Conservation (phyloP, 2,888 invertebrate genomes). For the Lithodes maja region DNA sequence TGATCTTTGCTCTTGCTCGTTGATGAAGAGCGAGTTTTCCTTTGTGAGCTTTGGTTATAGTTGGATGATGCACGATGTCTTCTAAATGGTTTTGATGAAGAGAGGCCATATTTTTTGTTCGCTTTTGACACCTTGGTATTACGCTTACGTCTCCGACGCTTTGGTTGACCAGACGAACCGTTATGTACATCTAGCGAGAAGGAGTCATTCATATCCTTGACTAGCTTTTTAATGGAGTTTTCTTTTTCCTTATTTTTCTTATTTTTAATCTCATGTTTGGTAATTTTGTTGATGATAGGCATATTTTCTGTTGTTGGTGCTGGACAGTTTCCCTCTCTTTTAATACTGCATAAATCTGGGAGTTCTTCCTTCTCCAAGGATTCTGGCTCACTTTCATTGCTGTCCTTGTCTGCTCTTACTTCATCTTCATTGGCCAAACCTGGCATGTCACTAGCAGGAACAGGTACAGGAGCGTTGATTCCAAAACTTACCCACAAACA, state of each 20-base stretch:
- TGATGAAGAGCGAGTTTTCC: neutral
- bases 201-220: slow-evolving; percentile 5
- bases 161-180: too few species aligned
- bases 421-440: neutral
- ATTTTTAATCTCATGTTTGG: neutral
- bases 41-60: neutral
- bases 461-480: slow-evolving; percentile 38
- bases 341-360: neutral
- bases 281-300: neutral
- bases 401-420: neutral
- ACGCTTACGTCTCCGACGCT: too few species aligned
- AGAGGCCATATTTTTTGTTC: too few species aligned
- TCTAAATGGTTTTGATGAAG: too few species aligned
- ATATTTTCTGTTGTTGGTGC: neutral
- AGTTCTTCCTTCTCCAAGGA: neutral
- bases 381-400: neutral
- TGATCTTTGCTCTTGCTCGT: too few species aligned
- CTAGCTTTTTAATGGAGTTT: slow-evolving; percentile 1
- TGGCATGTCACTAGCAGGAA: slow-evolving; percentile 41
- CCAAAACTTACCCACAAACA: slow-evolving; percentile 61
- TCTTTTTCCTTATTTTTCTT: neutral
- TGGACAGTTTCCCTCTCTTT: neutral
- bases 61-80: too few species aligned
- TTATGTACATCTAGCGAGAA: too few species aligned
- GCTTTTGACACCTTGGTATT: too few species aligned